phyloP scores from a whole-genome alignment of 1,140 invertebrate species.

The Drosophila lacteicornis region DNA sequence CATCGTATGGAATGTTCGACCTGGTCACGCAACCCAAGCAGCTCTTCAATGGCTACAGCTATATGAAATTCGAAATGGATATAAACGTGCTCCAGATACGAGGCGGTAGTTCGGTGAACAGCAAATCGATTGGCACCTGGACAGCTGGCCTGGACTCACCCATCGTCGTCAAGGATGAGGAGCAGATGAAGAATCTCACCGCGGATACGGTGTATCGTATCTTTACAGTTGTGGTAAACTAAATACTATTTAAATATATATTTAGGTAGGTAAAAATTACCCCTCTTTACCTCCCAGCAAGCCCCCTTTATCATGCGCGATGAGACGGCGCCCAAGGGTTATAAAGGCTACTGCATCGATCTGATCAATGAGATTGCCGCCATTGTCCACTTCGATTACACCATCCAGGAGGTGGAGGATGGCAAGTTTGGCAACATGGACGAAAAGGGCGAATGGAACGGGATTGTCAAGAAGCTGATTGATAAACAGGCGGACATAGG shows the following conservation, averaged over 20 bases:
- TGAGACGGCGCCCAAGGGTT: constrained; percentile 88
- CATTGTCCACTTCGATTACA: constrained; percentile 95
- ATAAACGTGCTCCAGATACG: constrained; percentile 88
- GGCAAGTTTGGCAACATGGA: constrained; percentile 94
- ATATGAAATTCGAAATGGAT: constrained; percentile 90
- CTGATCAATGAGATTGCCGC: constrained; percentile 93
- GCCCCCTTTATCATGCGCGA: constrained; percentile 94
- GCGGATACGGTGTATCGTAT: constrained; percentile 93
- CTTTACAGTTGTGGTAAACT: constrained; percentile 91
- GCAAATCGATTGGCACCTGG: constrained; percentile 88
- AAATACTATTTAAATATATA: too few relatives aligned
- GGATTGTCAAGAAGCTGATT: constrained; percentile 95
- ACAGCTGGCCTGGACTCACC: constrained; percentile 88
- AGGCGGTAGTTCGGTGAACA: constrained; percentile 88
- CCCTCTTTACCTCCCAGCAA: constrained; percentile 86
- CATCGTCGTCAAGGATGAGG: constrained; percentile 87
- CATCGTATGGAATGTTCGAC: constrained; percentile 88
- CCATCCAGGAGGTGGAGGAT: constrained; percentile 92
- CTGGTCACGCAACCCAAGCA: constrained; percentile 83
- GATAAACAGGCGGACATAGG: constrained; percentile 96
- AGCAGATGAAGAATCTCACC: constrained; percentile 90
- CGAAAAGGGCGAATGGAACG: constrained; percentile 95
- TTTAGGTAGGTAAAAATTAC: background rate
- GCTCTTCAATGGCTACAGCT: constrained; percentile 89
- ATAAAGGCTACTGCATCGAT: constrained; percentile 97